Percentiles rank a stretch among this genome's conserved stretches.
phyloP scores from a whole-genome alignment of 2,797 vertebrate genomes.

The Lophotriccus pileatus region DNA sequence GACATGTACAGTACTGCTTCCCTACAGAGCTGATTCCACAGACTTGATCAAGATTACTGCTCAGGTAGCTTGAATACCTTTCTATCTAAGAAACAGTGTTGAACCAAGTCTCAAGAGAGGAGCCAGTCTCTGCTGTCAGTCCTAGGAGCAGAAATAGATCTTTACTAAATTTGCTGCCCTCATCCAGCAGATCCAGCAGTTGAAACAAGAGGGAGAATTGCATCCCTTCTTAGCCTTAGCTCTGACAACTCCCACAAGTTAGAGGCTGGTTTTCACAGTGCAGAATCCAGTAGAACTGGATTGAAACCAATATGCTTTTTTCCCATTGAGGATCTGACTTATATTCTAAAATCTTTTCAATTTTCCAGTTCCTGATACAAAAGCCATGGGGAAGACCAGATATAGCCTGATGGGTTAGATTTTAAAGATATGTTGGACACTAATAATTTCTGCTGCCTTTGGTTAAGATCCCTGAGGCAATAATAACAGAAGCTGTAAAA shows the following conservation, averaged over 20 bases:
- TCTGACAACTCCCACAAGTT: neutral
- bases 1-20: neutral
- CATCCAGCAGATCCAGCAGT: neutral
- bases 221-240: neutral
- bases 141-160: neutral
- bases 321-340: neutral
- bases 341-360: neutral
- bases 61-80: neutral
- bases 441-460: conserved; percentile 10
- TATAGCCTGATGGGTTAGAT: neutral
- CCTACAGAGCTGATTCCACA: neutral
- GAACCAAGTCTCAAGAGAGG: neutral
- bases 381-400: neutral
- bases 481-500: conserved; percentile 26
- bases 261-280: neutral
- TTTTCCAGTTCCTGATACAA: neutral
- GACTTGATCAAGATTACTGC: neutral
- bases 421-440: neutral
- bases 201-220: neutral
- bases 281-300: neutral
- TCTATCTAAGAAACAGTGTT: neutral
- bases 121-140: neutral
- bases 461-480: conserved; percentile 13
- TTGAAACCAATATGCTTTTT: neutral
- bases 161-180: neutral